phyloP scores from a whole-genome alignment of 2,888 invertebrate species.

The Galeruca laticollis region DNA sequence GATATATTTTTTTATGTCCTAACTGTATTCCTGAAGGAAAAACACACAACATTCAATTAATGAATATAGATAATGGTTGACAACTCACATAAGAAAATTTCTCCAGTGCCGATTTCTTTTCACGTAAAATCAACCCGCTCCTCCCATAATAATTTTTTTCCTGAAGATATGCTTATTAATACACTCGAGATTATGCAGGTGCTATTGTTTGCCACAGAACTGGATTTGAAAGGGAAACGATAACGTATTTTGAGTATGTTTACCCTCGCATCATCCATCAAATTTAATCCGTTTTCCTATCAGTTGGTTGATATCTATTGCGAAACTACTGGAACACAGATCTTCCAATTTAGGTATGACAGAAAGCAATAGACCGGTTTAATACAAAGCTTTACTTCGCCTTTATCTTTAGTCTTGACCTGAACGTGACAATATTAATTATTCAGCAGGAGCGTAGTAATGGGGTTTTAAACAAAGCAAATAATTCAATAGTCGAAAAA shows the following conservation, averaged over 20 bases:
- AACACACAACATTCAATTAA: too few species aligned
- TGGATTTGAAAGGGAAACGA: conserved; percentile 1
- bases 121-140: too few species aligned
- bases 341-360: conserved; percentile 14
- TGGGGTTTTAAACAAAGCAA: neutral
- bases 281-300: conserved; percentile 10
- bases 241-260: neutral
- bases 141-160: neutral
- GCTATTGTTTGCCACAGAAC: neutral
- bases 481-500: too few species aligned
- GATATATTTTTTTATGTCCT: too few species aligned
- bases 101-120: too few species aligned
- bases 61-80: too few species aligned
- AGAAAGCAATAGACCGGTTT: conserved; percentile 3
- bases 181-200: neutral
- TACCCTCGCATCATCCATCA: conserved; percentile 12
- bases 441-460: neutral
- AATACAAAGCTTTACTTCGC: conserved; percentile 3
- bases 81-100: too few species aligned
- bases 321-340: conserved; percentile 6
- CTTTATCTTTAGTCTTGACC: neutral
- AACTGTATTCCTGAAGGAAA: too few species aligned
- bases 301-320: neutral
- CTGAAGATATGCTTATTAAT: neutral
- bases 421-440: neutral